Base-by-base conservation (phyloP, 2,888 invertebrate genomes). In the Lamproptera curius region DNA sequence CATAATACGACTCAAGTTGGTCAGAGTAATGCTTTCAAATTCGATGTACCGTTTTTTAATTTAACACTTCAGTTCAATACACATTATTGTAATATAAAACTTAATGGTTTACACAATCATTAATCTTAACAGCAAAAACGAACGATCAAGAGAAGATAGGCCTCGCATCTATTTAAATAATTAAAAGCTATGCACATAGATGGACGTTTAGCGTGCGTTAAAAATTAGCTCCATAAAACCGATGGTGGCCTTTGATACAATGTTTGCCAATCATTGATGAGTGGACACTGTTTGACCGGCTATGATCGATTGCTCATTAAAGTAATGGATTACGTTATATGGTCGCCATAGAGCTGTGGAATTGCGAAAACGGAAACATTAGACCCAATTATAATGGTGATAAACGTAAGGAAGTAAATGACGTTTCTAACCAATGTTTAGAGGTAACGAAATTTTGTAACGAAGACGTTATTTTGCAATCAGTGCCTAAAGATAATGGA, bases 261-360 rank as follows among this genome's bases (percentile, higher is more conserved):
- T 44, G 44, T 49, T 49, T 49, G 49, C 49, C 28, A 43, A 49
- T 49, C 39, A 49, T 44, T 40, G 49, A 44, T 39, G 43, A 44
- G 49, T 40, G 48, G n/a, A 6, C 20, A 6, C 13, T 68, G 67
- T 69, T 65, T 69, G 64, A 58, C 17, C 43, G 55, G 59, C 69
- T 67, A 77, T 80, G 75, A 76, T 71, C 72, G 63, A 80, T 80
- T 70, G 73, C 71, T 79, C 77, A 76, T 76, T 56, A 64, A 65
- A 52, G 42, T 61, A 63, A 63, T 64, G 58, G 59, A 16, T 23
- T 47, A n/a, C n/a, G 39, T 36, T 20, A 50, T 56, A 58, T 57
- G 2, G 2, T 1, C 31, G n/a, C 31, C 31, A 4, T 11, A n/a
- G 11, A 1, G 11, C n/a, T 2, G 11, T n/a, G 11, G 11, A 11